phyloP scores from a whole-genome alignment of 1,140 invertebrate genomes.

The Aphis craccivora region DNA sequence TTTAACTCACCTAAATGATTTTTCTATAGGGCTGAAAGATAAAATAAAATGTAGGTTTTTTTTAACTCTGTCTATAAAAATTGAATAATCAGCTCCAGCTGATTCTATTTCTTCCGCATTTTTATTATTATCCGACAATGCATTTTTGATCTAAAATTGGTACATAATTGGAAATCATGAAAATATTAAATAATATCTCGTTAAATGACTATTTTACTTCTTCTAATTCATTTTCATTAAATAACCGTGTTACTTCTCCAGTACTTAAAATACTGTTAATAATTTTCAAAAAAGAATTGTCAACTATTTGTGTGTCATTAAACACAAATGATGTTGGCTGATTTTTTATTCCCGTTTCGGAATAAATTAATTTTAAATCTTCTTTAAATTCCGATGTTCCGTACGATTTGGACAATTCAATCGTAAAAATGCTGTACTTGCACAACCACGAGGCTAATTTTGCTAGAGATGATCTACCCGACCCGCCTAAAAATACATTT shows the following conservation, averaged over 20 bases:
- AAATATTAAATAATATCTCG: background rate
- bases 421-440: constrained; percentile 78
- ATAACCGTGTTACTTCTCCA: constrained; percentile 91
- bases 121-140: background rate
- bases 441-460: constrained; percentile 80
- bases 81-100: constrained; percentile 69
- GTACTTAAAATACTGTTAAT: constrained; percentile 93
- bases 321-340: constrained; percentile 88
- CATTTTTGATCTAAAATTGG: constrained; percentile 15
- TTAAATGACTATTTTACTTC: background rate
- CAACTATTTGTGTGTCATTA: constrained; percentile 83
- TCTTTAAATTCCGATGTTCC: constrained; percentile 78
- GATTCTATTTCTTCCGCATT: background rate
- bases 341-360: constrained; percentile 82
- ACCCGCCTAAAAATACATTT: constrained; percentile 70
- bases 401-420: constrained; percentile 81
- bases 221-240: constrained; percentile 65
- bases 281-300: constrained; percentile 92
- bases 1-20: constrained; percentile 68
- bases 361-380: constrained; percentile 81
- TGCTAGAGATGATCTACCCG: constrained; percentile 80
- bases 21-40: constrained; percentile 86
- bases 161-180: background rate
- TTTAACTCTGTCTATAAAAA: constrained; percentile 80
- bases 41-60: constrained; percentile 81